Evolutionary conservation across 1,140 invertebrate species (phyloP).

Genomic region (Aethina tumida): DNA sequence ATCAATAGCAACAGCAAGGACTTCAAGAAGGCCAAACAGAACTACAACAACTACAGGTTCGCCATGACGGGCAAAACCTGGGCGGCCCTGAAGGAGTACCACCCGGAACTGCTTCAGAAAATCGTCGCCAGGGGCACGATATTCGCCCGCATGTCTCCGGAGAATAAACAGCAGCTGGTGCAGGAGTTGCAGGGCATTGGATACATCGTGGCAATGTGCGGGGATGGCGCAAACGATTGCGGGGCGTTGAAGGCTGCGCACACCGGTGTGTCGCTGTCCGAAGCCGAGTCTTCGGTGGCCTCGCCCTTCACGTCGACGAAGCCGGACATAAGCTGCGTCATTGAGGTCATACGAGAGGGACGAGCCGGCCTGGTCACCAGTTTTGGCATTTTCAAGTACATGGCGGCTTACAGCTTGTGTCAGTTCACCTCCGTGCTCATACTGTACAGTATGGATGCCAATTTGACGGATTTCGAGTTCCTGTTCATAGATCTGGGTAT

Average conservation of each 20-base stretch:
- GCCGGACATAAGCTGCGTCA: slow-evolving; percentile 84
- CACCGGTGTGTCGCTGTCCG: slow-evolving; percentile 90
- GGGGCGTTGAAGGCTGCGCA: slow-evolving; percentile 91
- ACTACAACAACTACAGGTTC: slow-evolving; percentile 48
- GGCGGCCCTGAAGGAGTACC: slow-evolving; percentile 60
- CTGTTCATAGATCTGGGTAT: slow-evolving; percentile 75
- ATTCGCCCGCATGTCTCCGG: slow-evolving; percentile 94
- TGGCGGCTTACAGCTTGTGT: slow-evolving; percentile 65
- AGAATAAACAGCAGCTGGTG: slow-evolving; percentile 93
- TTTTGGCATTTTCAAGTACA: slow-evolving; percentile 95
- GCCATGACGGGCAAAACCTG: slow-evolving; percentile 74
- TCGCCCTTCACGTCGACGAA: slow-evolving; percentile 91
- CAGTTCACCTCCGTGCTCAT: slow-evolving; percentile 88
- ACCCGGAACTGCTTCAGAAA: slow-evolving; percentile 60
- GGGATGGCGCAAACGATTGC: slow-evolving; percentile 96
- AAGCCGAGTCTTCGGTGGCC: slow-evolving; percentile 91
- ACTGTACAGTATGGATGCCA: slow-evolving; percentile 74
- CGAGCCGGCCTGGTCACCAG: slow-evolving; percentile 90
- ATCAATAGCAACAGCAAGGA: slow-evolving; percentile 12
- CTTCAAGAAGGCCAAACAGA: slow-evolving; percentile 7
- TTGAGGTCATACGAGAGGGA: slow-evolving; percentile 84
- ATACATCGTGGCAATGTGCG: slow-evolving; percentile 92
- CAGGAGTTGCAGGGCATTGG: slow-evolving; percentile 73
- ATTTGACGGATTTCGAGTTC: slow-evolving; percentile 75
- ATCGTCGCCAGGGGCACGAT: slow-evolving; percentile 75